Conservation (phyloP, 2,888 invertebrate genomes). For the Gymnosoma rotundatum region DNA sequence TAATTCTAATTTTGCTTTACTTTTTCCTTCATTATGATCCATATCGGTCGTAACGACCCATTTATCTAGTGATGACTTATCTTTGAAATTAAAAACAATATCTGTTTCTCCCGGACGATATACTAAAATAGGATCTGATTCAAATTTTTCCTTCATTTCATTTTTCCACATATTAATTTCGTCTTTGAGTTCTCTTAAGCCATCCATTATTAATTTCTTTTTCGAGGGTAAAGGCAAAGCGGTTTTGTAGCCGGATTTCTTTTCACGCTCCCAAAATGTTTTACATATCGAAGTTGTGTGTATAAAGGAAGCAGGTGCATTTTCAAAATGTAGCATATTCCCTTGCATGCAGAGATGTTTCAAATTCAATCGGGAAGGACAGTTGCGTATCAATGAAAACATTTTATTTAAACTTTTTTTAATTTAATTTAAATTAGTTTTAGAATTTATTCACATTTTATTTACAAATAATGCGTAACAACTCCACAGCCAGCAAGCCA, state of each 20-base stretch:
- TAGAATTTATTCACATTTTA: conserved; percentile 53
- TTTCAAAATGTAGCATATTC: neutral
- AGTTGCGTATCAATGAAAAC: conserved; percentile 41
- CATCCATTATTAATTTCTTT: conserved; percentile 85
- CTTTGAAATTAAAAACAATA: conserved; percentile 88
- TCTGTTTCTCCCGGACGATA: conserved; percentile 87
- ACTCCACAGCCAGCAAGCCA: conserved; percentile 9
- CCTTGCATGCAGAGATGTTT: neutral
- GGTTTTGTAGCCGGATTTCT: conserved; percentile 81
- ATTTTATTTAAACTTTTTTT: conserved; percentile 17
- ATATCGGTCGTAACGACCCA: conserved; percentile 90
- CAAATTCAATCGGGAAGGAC: neutral
- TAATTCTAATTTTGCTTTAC: conserved; percentile 86
- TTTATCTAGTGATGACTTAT: conserved; percentile 85
- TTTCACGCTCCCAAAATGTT: conserved; percentile 81
- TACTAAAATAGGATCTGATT: conserved; percentile 85
- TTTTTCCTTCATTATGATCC: conserved; percentile 91
- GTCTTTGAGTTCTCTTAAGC: conserved; percentile 86
- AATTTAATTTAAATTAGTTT: neutral
- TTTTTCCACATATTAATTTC: conserved; percentile 87
- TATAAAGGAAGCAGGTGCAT: conserved; percentile 56
- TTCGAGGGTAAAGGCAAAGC: conserved; percentile 80
- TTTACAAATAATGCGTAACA: conserved; percentile 52
- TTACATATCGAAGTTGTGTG: conserved; percentile 77
- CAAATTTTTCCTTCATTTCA: conserved; percentile 86